Conservation (phyloP, 1,140 invertebrate species). For the Agrypnia vestita region DNA sequence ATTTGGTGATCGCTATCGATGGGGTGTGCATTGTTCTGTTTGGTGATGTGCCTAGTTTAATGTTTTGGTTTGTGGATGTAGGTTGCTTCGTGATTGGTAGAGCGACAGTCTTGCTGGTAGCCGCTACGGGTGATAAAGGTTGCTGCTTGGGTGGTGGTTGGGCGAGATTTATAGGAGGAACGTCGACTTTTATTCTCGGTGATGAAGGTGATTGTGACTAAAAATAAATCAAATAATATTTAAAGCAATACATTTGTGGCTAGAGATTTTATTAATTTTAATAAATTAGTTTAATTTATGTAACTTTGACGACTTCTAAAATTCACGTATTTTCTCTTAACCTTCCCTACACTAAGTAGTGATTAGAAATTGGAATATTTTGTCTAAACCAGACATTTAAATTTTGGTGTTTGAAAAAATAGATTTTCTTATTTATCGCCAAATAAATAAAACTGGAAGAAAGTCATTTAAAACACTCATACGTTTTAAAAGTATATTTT, state of each 20-base stretch:
- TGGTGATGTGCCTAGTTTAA: slow-evolving; percentile 63
- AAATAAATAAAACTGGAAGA: no score
- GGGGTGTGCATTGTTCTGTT: slow-evolving; percentile 62
- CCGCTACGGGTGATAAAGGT: slow-evolving; percentile 43
- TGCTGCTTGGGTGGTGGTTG: slow-evolving; percentile 46
- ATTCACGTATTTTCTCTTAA: no score
- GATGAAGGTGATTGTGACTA: slow-evolving; percentile 69
- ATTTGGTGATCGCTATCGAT: slow-evolving; percentile 71
- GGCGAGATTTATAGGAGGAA: slow-evolving; percentile 63
- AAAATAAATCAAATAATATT: slow-evolving; percentile 14
- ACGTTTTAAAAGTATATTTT: no score
- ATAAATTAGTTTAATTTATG: no score
- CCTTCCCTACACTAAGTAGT: no score
- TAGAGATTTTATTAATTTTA: neutral
- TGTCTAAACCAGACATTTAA: no score
- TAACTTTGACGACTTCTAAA: no score
- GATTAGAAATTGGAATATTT: no score
- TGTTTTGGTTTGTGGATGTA: slow-evolving; percentile 65
- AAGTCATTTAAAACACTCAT: no score
- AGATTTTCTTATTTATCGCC: no score
- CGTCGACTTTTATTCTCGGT: slow-evolving; percentile 71
- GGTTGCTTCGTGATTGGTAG: slow-evolving; percentile 72
- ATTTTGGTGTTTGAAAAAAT: no score
- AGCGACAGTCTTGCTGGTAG: slow-evolving; percentile 63
- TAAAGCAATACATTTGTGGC: neutral